Conservation (phyloP, 2,797 vertebrate genomes). For the Pteronotus mesoamericanus region DNA sequence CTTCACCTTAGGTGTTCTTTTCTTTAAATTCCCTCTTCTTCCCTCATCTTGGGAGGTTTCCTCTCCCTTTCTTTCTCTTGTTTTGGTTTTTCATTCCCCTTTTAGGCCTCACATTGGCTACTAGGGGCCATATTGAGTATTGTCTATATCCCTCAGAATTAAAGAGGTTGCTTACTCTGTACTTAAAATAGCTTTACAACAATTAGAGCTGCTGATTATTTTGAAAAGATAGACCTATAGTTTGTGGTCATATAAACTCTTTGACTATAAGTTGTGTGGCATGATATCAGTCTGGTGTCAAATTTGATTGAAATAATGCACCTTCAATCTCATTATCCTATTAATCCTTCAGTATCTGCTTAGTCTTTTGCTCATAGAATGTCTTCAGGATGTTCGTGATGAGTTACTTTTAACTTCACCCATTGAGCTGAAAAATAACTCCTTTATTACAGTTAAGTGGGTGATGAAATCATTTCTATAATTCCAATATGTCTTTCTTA, state of each 20-base stretch:
- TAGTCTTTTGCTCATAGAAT: background rate
- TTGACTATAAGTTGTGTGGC: background rate
- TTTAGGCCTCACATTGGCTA: background rate
- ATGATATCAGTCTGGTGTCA: background rate
- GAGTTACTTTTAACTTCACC: background rate
- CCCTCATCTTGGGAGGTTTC: background rate
- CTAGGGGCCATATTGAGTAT: background rate
- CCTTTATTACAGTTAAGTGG: background rate
- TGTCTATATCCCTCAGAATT: background rate
- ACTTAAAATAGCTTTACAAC: background rate
- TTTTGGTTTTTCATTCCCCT: background rate
- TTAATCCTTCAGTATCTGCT: background rate
- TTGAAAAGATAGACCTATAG: background rate
- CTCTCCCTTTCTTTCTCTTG: background rate
- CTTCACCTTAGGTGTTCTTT: background rate
- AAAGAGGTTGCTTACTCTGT: background rate
- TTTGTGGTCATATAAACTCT: background rate
- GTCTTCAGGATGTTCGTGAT: background rate
- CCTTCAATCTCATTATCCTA: background rate
- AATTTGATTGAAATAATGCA: background rate
- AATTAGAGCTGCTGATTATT: background rate
- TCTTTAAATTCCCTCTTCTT: background rate
- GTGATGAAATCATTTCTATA: background rate
- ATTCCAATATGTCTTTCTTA: background rate
- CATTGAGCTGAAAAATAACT: background rate